A percentile compares a stretch with the other conserved stretches of the same genome.
phyloP scores from a whole-genome alignment of 2,888 invertebrate species.

The Rotaria macrura region DNA sequence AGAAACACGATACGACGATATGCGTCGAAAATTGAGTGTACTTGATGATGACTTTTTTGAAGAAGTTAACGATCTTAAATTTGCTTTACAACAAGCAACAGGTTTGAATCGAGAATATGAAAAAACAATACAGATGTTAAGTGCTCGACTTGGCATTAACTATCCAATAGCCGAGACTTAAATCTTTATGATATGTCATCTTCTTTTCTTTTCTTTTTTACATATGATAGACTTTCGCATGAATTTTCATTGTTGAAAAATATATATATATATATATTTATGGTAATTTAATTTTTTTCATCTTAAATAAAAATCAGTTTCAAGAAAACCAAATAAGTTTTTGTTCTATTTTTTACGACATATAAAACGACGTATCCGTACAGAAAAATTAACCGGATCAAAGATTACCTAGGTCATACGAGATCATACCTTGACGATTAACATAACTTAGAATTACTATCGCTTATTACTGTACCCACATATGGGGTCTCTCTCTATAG shows the following conservation, averaged over 20 bases:
- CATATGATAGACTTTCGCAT: background rate
- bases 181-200: no score
- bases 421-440: no score
- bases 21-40: background rate
- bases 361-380: no score
- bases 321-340: no score
- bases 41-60: slow-evolving; percentile 43
- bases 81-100: slow-evolving; percentile 41
- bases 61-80: slow-evolving; percentile 44
- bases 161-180: slow-evolving; percentile 35
- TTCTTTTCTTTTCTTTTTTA: background rate
- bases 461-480: no score
- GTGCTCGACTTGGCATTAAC: slow-evolving; percentile 40
- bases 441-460: no score
- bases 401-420: no score
- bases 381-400: no score
- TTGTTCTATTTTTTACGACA: no score
- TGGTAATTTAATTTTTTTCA: background rate
- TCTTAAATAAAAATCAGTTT: no score
- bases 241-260: background rate
- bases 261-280: background rate
- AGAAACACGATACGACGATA: slow-evolving; percentile 39
- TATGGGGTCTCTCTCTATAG: no score
- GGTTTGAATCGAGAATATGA: slow-evolving; percentile 42
- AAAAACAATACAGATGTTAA: slow-evolving; percentile 39